phyloP scores from a whole-genome alignment of 64 coral and sea anemone genomes.

The Acropora yongei region DNA sequence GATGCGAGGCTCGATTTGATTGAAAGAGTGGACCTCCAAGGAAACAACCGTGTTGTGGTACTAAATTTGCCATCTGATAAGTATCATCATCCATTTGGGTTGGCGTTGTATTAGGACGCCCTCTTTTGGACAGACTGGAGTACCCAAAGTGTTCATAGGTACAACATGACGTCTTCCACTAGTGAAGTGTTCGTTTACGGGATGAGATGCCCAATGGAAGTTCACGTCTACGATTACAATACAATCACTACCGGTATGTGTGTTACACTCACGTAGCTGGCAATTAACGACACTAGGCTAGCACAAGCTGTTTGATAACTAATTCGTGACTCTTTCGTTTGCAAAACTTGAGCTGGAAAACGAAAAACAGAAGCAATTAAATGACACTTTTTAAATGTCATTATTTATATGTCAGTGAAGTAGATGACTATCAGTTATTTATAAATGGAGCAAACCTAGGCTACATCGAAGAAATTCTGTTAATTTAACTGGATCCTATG shows the following conservation, averaged over 20 bases:
- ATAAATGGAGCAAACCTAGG: background rate
- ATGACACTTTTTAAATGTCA: background rate
- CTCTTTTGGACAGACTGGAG: conserved; percentile 64
- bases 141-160: conserved; percentile 24
- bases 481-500: background rate
- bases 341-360: background rate
- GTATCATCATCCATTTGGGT: conserved; percentile 40
- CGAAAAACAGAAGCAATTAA: background rate
- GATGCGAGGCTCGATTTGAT: conserved; percentile 66
- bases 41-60: conserved; percentile 44
- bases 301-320: background rate
- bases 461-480: background rate
- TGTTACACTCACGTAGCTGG: background rate
- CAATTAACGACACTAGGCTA: background rate
- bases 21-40: conserved; percentile 68
- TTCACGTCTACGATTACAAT: conserved; percentile 30
- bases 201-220: conserved; percentile 22
- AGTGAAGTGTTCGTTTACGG: conserved; percentile 35
- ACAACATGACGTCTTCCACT: conserved; percentile 36
- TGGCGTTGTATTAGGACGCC: conserved; percentile 21
- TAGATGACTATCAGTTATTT: background rate
- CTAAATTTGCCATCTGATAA: conserved; percentile 34
- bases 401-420: background rate
- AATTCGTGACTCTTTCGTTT: background rate
- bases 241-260: conserved; percentile 4